Conservation (phyloP, 2,113 vertebrate genomes). For the Beaufortia kweichowensis region DNA sequence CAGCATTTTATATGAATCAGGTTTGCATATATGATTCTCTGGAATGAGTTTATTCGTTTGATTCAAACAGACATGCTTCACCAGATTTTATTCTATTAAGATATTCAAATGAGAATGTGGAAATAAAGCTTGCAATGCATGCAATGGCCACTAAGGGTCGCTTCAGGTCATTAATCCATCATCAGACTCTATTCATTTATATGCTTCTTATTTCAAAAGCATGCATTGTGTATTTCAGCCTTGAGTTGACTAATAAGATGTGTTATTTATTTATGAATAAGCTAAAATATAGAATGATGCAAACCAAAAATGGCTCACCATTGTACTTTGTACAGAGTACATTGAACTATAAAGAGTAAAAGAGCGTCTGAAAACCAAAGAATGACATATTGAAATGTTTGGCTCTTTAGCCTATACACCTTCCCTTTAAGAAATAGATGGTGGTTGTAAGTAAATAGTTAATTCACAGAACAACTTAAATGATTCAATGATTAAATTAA, state of each 20-base stretch:
- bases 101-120: neutral
- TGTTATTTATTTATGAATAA: neutral
- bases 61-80: neutral
- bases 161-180: neutral
- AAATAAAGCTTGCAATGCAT: neutral
- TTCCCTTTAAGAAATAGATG: too few species aligned
- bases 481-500: too few species aligned
- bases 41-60: neutral
- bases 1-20: neutral
- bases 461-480: too few species aligned
- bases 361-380: too few species aligned
- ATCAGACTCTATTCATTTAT: too few species aligned
- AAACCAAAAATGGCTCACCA: too few species aligned
- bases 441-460: too few species aligned
- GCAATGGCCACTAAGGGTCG: constrained; percentile 2
- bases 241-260: neutral
- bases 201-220: neutral
- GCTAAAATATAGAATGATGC: too few species aligned
- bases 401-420: too few species aligned
- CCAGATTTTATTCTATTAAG: neutral
- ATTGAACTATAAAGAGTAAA: too few species aligned
- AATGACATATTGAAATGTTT: too few species aligned
- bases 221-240: neutral
- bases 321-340: too few species aligned
- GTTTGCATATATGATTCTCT: neutral